A percentile compares a stretch with the other conserved stretches of the same genome.
Conservation (phyloP, 2,113 vertebrate genomes). For the Heterotilapia buettikoferi region DNA sequence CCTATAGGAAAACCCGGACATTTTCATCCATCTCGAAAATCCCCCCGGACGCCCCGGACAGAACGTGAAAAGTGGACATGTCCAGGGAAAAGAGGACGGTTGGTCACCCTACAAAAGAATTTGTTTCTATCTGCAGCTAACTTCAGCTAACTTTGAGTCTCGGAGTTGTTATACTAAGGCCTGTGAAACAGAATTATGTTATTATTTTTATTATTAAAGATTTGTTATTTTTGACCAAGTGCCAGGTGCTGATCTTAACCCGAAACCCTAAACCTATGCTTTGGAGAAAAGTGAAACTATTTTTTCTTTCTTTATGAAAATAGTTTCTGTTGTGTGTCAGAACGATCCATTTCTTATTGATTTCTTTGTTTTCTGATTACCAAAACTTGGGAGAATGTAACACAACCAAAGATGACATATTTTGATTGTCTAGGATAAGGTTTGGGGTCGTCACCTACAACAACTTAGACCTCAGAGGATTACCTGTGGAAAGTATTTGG, state of each 20-base stretch:
- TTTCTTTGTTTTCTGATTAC: not conserved
- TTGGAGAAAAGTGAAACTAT: not conserved
- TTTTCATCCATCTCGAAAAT: not conserved
- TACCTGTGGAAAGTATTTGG: not conserved
- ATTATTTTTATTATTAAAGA: not conserved
- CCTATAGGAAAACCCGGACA: not conserved
- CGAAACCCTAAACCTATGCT: fast-evolving
- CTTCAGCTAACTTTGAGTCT: not conserved
- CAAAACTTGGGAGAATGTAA: not conserved
- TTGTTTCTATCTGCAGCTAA: not conserved
- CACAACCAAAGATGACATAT: not conserved
- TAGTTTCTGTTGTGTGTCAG: not conserved
- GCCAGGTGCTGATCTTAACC: not conserved
- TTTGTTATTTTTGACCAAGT: not conserved
- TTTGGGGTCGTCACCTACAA: not conserved
- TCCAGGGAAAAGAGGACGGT: fast-evolving
- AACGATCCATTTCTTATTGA: not conserved
- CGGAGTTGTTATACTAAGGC: not conserved
- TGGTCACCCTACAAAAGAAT: not conserved
- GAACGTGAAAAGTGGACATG: not conserved
- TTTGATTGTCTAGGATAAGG: not conserved
- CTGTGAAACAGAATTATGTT: not conserved
- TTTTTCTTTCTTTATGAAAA: not conserved
- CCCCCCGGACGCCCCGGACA: not conserved
- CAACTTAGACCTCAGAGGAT: not conserved